A percentile compares a stretch with the other conserved stretches of the same genome.
These are phyloP conservation scores for Argentina silus DNA, from an alignment of 2,797 vertebrate species.

Conservation along the genomic window DNA sequence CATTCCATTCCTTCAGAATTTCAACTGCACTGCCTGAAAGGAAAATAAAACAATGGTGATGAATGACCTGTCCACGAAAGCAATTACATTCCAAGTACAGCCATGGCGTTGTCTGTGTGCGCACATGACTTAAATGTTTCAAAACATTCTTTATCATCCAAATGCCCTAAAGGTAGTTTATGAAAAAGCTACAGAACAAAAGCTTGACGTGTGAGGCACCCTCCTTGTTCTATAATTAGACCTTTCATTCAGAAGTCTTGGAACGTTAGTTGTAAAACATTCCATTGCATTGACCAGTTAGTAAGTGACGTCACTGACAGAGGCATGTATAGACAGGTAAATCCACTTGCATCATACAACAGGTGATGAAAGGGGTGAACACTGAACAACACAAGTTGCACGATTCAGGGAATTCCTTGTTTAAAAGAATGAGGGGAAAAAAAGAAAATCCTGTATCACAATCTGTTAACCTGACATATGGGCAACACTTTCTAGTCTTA, in stretches of 20 bases:
- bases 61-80: too few relatives aligned
- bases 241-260: not conserved
- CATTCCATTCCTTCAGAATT: constrained; percentile 96
- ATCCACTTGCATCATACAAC: not conserved
- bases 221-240: constrained; percentile 51
- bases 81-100: not conserved
- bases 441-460: too few relatives aligned
- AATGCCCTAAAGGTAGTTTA: constrained; percentile 3
- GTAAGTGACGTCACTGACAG: constrained; percentile 33
- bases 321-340: not conserved
- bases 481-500: too few relatives aligned
- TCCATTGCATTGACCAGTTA: not conserved
- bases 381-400: constrained; percentile 6
- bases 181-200: not conserved
- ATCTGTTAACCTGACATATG: too few relatives aligned
- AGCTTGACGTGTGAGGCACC: constrained; percentile 39
- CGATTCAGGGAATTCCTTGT: not conserved
- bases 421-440: too few relatives aligned
- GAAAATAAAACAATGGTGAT: constrained; percentile 37
- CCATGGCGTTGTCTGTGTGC: not conserved
- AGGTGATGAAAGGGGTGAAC: not conserved
- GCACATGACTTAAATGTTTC: not conserved
- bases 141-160: constrained; percentile 1
- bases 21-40: constrained; percentile 87
- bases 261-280: not conserved